phyloP scores from a whole-genome alignment of 2,888 invertebrate genomes.

The Rhingia campestris region DNA sequence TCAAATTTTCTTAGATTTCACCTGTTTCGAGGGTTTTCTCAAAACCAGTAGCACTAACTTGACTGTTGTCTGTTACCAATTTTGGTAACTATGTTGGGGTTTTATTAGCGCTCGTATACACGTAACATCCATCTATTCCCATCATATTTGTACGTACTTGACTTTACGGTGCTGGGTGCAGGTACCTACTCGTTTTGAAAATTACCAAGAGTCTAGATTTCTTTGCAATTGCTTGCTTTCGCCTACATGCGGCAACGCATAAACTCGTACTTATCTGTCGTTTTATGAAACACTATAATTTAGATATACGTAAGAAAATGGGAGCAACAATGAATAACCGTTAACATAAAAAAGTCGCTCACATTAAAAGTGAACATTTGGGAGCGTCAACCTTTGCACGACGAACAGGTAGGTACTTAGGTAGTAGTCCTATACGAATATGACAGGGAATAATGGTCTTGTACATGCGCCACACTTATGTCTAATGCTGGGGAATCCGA shows the following conservation, averaged over 20 bases:
- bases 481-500: background rate
- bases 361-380: conserved; percentile 37
- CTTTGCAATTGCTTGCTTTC: conserved; percentile 4
- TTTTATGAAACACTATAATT: conserved; percentile 45
- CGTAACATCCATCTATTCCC: background rate
- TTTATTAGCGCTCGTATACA: conserved; percentile 5
- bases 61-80: conserved; percentile 29
- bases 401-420: too few species aligned
- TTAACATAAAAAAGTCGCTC: conserved; percentile 38
- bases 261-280: conserved; percentile 6
- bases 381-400: conserved; percentile 62
- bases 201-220: conserved; percentile 1
- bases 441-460: background rate
- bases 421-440: conserved; percentile 24
- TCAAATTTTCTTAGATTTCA: conserved; percentile 27
- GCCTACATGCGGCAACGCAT: conserved; percentile 29
- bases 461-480: background rate
- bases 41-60: background rate
- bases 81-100: conserved; percentile 9
- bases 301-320: conserved; percentile 42
- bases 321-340: conserved; percentile 51
- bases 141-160: background rate
- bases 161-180: conserved; percentile 9
- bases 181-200: background rate
- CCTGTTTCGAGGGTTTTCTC: conserved; percentile 26